Evolutionary conservation across 2,888 invertebrate species (phyloP).

Genomic region (Luperina testacea): DNA sequence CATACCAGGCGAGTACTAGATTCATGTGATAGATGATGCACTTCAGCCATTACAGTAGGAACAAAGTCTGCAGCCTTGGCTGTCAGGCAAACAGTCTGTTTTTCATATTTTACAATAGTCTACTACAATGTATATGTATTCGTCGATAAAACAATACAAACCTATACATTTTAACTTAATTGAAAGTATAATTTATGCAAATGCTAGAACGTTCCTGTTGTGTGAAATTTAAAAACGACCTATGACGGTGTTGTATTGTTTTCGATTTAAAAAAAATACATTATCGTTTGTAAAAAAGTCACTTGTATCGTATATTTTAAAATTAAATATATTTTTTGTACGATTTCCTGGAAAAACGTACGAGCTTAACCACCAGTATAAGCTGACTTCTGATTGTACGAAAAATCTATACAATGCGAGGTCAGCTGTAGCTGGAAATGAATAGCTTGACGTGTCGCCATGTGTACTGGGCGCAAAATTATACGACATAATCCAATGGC

Average conservation of each 20-base stretch:
- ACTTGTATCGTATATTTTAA: constrained; percentile 17
- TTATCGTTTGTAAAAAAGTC: constrained; percentile 7
- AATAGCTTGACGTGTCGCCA: neutral
- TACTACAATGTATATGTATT: constrained; percentile 24
- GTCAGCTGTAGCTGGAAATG: neutral
- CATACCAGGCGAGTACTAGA: constrained; percentile 82
- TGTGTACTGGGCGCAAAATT: neutral
- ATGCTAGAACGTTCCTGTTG: constrained; percentile 41
- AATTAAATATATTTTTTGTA: neutral
- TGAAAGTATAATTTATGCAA: constrained; percentile 63
- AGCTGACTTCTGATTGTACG: neutral
- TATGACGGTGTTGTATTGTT: constrained; percentile 46
- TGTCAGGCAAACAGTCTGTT: constrained; percentile 44
- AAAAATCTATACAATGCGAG: neutral
- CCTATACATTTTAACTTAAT: constrained; percentile 37
- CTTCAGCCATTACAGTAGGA: constrained; percentile 55
- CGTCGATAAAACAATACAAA: constrained; percentile 47
- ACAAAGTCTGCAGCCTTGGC: constrained; percentile 60
- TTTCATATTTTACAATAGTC: constrained; percentile 47
- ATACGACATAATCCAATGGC: neutral
- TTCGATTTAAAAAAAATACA: constrained; percentile 31
- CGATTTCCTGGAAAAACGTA: neutral
- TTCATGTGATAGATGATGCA: constrained; percentile 79
- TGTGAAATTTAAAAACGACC: constrained; percentile 22
- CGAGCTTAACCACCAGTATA: neutral